These are phyloP conservation scores for Hypotaenidia philippensis DNA, from an alignment of 2,797 vertebrate genomes.

Conservation along the genomic window DNA sequence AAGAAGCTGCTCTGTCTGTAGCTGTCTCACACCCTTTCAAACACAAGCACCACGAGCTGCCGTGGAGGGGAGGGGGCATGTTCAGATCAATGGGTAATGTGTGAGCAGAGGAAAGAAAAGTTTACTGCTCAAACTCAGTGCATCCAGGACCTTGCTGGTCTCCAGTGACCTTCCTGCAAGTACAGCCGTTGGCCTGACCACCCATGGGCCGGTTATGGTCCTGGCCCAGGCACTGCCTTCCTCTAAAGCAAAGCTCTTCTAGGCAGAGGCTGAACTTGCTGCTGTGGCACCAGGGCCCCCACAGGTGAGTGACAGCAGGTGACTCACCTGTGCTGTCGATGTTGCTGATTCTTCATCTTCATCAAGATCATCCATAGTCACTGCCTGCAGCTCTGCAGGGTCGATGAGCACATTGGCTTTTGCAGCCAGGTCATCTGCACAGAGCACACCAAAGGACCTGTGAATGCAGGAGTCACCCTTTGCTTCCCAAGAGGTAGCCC, in stretches of 20 bases:
- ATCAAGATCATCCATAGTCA: conserved; percentile 96
- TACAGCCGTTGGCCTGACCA: not conserved
- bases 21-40: not conserved
- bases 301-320: not conserved
- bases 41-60: not conserved
- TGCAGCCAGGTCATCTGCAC: conserved; percentile 91
- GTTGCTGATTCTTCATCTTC: conserved; percentile 92
- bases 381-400: conserved; percentile 91
- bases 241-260: not conserved
- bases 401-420: conserved; percentile 96
- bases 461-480: not conserved
- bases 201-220: not conserved
- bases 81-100: not conserved
- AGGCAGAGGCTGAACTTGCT: not conserved
- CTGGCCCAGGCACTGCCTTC: not conserved
- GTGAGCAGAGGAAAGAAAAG: not conserved
- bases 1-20: not conserved
- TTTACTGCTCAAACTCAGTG: not conserved
- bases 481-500: not conserved
- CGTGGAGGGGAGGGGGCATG: not conserved
- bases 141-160: not conserved
- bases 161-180: not conserved
- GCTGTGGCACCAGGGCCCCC: fast-evolving
- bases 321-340: conserved; percentile 86
- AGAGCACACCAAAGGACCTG: conserved; percentile 31